Percentiles rank a stretch among this genome's conserved stretches.
phyloP scores from a whole-genome alignment of 2,888 invertebrate species.

The Plutella xylostella region DNA sequence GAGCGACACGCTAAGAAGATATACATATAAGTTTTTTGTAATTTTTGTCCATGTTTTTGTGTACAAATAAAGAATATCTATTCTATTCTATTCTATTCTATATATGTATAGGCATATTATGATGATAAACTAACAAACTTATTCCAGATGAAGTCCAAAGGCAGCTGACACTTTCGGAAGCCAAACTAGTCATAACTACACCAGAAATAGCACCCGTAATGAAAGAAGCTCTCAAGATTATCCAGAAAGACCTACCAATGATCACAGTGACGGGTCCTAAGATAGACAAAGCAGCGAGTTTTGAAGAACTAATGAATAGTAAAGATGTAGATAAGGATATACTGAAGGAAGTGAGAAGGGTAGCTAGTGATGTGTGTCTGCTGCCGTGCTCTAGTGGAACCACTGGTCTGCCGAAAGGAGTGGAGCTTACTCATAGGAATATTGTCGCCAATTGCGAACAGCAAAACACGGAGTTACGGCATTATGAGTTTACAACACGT shows the following conservation, averaged over 20 bases:
- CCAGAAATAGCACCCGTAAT: constrained; percentile 56
- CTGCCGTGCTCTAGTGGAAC: constrained; percentile 89
- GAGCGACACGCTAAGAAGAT: too few species aligned
- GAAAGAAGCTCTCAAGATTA: constrained; percentile 48
- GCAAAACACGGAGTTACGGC: constrained; percentile 24
- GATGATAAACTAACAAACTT: background rate
- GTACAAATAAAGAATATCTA: too few species aligned
- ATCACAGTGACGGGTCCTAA: constrained; percentile 33
- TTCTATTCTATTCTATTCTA: too few species aligned
- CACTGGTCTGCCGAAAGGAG: constrained; percentile 84
- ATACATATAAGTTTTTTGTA: too few species aligned
- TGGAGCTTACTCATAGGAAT: constrained; percentile 72
- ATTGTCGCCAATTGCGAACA: constrained; percentile 54
- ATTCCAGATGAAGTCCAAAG: constrained; percentile 76
- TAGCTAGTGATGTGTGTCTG: constrained; percentile 68
- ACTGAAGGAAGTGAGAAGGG: constrained; percentile 41
- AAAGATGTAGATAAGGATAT: constrained; percentile 53
- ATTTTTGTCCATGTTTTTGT: too few species aligned
- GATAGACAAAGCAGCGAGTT: constrained; percentile 67
- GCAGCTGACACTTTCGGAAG: constrained; percentile 70
- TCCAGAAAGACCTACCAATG: constrained; percentile 59
- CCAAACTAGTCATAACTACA: constrained; percentile 72
- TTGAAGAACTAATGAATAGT: constrained; percentile 65
- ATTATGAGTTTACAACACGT: background rate
- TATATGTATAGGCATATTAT: too few species aligned